phyloP scores from a whole-genome alignment of 2,888 invertebrate species.

The Zeuzera pyrina region DNA sequence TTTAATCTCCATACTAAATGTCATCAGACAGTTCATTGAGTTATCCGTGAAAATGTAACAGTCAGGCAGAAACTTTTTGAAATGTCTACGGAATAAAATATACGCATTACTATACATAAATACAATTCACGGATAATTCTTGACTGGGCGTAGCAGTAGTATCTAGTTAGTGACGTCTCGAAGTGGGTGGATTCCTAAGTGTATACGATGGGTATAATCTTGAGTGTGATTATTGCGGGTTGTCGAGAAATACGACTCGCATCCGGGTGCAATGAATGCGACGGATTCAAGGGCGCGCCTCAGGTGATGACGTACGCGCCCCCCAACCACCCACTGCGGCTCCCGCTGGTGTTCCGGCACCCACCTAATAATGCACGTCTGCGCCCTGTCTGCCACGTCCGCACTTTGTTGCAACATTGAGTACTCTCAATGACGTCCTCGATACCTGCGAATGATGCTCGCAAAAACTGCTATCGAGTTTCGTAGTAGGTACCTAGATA shows the following conservation, averaged over 20 bases:
- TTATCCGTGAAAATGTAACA: too few species aligned
- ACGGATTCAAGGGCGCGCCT: constrained; percentile 71
- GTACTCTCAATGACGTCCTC: constrained; percentile 30
- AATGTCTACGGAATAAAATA: too few species aligned
- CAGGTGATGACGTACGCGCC: constrained; percentile 71
- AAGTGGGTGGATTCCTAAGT: neutral
- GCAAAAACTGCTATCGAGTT: too few species aligned
- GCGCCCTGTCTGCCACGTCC: constrained; percentile 68
- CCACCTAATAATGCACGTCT: constrained; percentile 75
- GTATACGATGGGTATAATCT: constrained; percentile 23
- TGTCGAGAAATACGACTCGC: constrained; percentile 59
- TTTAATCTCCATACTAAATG: too few species aligned
- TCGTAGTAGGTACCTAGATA: too few species aligned
- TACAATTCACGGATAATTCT: too few species aligned
- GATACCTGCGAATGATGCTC: too few species aligned
- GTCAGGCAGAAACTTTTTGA: too few species aligned
- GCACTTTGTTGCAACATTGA: constrained; percentile 69
- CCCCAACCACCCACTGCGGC: constrained; percentile 45
- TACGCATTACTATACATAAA: too few species aligned
- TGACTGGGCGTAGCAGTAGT: too few species aligned
- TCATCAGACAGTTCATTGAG: too few species aligned
- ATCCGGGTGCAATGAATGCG: constrained; percentile 73
- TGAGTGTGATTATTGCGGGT: constrained; percentile 46
- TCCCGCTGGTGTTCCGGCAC: constrained; percentile 67
- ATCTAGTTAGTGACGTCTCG: too few species aligned